Evolutionary conservation across 2,888 invertebrate genomes (phyloP), one percentile per base, ranked within the genome.

Genomic region (Gymnocheta viridis): DNA sequence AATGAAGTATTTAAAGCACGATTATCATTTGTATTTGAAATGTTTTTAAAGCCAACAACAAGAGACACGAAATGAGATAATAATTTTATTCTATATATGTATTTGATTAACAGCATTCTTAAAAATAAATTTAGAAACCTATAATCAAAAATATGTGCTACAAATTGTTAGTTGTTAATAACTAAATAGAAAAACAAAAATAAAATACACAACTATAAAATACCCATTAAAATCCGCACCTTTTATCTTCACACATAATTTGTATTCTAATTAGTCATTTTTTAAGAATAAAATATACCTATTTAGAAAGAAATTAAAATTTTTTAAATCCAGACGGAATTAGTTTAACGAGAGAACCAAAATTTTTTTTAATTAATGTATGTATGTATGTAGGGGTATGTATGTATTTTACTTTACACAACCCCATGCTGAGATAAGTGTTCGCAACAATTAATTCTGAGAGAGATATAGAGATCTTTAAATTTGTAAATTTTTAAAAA

Each of bases 341-440:
- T 22, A 29, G 6, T 44, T 10, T 10, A 44, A 44, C 27, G 44
- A 44, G 27, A n/a, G 17, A 24, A 17, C 6, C 22, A 76, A 56
- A 29, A 17, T 17, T 19, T 19, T 5, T 35, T 51, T 29, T 24
- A 38, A 12, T n/a, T n/a, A n/a, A n/a, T n/a, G n/a, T n/a, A n/a
- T n/a, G n/a, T n/a, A n/a, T n/a, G n/a, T n/a, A n/a, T n/a, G n/a
- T n/a, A n/a, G n/a, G n/a, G n/a, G n/a, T n/a, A n/a, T n/a, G n/a
- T n/a, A n/a, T n/a, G n/a, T n/a, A n/a, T n/a, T n/a, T n/a, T 2
- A 38, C 35, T 38, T 38, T 47, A 49, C 66, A 24, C 35, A 60
- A 76, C 77, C 82, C 66, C 82, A 77, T 82, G 76, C 82, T 77
- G 72, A 54, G 81, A n/a, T 62, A 35, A 49, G 29, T 51, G 14